Conservation (phyloP, 2,113 vertebrate species). For the Sapajus apella region DNA sequence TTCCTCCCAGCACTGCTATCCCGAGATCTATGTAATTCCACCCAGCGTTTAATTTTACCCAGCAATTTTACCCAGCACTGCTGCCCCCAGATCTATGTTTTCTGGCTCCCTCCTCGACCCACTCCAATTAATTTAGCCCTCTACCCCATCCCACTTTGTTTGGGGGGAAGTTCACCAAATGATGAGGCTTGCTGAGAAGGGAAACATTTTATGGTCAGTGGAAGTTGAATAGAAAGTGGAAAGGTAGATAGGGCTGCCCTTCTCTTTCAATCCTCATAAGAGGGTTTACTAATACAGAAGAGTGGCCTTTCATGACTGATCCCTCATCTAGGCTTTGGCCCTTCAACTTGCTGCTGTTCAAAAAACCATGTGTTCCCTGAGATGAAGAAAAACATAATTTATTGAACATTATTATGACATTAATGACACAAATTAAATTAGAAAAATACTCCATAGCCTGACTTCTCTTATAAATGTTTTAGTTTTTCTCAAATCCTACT, state of each 20-base stretch:
- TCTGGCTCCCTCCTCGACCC: neutral
- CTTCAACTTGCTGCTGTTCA: conserved; percentile 31
- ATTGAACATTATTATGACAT: neutral
- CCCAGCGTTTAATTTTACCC: too few relatives aligned
- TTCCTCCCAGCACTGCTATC: too few relatives aligned
- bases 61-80: too few relatives aligned
- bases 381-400: neutral
- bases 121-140: neutral
- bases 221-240: neutral
- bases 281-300: conserved; percentile 41
- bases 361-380: neutral
- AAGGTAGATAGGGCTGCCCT: conserved; percentile 63
- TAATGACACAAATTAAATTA: neutral
- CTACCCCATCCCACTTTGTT: neutral
- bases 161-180: neutral
- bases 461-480: neutral
- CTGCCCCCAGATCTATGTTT: too few relatives aligned
- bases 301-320: neutral
- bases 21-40: too few relatives aligned
- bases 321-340: conserved; percentile 56
- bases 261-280: neutral
- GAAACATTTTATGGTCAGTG: neutral
- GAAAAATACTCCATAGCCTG: neutral
- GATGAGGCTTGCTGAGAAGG: neutral
- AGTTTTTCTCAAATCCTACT: neutral